Evolutionary conservation across 2,113 vertebrate genomes (phyloP).

Genomic region (Scolopax mira): DNA sequence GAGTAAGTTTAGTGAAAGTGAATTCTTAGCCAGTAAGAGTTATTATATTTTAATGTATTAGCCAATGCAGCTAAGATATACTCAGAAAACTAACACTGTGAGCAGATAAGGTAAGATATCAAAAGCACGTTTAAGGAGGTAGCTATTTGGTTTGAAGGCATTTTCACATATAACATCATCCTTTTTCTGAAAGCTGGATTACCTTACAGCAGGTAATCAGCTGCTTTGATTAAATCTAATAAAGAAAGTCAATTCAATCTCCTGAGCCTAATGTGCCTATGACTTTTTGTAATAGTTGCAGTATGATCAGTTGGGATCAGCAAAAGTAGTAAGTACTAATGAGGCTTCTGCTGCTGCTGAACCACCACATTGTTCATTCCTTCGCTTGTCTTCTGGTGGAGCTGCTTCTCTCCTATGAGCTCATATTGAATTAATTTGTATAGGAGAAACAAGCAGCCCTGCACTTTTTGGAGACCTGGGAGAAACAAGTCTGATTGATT

Average conservation of each 20-base stretch:
- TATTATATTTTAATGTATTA: not conserved
- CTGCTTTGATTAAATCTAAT: not conserved
- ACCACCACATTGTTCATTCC: not conserved
- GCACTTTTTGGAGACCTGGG: not conserved
- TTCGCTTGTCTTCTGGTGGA: not conserved
- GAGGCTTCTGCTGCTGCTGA: not conserved
- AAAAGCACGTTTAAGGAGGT: not conserved
- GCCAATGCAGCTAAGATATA: not conserved
- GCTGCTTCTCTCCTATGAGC: not conserved
- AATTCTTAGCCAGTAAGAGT: not conserved
- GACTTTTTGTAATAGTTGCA: not conserved
- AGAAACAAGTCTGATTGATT: not conserved
- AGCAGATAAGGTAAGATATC: not conserved
- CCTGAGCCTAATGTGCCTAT: not conserved
- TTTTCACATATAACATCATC: not conserved
- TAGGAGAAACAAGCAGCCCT: not conserved
- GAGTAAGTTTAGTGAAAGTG: not conserved
- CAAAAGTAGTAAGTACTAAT: not conserved
- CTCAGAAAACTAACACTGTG: not conserved
- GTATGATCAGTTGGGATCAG: not conserved
- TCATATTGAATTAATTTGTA: not conserved
- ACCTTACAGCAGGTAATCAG: not conserved
- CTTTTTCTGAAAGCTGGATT: not conserved
- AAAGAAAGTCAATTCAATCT: not conserved
- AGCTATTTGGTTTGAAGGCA: not conserved